Conservation (phyloP, 2,797 vertebrate species). For the Labroides dimidiatus region DNA sequence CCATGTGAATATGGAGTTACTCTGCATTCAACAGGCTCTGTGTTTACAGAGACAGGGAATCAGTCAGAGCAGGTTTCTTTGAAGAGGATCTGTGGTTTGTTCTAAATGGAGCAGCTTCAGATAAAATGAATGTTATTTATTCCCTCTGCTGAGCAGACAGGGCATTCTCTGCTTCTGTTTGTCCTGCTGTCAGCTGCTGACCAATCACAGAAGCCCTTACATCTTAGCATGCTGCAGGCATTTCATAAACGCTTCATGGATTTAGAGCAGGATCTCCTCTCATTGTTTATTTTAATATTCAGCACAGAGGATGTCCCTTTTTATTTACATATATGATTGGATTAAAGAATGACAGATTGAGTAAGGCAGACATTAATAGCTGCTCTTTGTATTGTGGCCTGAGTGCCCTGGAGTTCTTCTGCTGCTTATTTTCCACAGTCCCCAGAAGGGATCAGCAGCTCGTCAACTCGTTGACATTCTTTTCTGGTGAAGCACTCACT, state of each 20-base stretch:
- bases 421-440: conserved; percentile 32
- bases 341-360: neutral
- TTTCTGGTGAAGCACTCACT: conserved; percentile 65
- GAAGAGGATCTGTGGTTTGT: conserved; percentile 24
- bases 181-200: neutral
- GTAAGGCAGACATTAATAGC: neutral
- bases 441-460: conserved; percentile 25
- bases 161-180: conserved; percentile 1
- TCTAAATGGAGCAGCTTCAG: conserved; percentile 24
- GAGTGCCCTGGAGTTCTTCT: conserved; percentile 8
- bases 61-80: conserved; percentile 18
- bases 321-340: neutral
- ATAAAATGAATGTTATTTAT: conserved; percentile 44
- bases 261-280: neutral
- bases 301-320: neutral
- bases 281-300: neutral
- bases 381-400: neutral
- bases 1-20: neutral
- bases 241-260: neutral
- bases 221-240: neutral
- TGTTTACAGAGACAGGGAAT: neutral
- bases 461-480: conserved; percentile 70
- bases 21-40: conserved; percentile 2
- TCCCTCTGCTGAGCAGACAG: conserved; percentile 27
- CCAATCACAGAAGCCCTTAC: neutral